Evolutionary conservation across 2,113 vertebrate genomes (phyloP).

Genomic region (Brachyistius frenatus): DNA sequence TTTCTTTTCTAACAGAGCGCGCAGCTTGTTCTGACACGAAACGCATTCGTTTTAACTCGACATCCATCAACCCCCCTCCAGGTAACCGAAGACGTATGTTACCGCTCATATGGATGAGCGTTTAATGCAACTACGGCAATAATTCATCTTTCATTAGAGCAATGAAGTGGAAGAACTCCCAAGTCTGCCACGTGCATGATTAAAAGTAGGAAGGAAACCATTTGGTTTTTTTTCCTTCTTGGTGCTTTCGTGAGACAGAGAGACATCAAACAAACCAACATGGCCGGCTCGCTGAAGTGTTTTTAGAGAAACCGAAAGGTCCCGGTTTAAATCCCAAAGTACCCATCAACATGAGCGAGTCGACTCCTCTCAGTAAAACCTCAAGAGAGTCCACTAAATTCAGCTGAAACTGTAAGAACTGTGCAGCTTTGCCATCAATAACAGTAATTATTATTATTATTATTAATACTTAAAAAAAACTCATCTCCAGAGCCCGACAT

Average conservation of each 20-base stretch:
- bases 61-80: constrained; percentile 44
- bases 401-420: neutral
- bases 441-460: no score
- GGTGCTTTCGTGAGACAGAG: constrained; percentile 34
- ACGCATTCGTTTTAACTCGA: constrained; percentile 15
- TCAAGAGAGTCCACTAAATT: neutral
- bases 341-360: constrained; percentile 18
- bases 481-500: neutral
- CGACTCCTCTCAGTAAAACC: neutral
- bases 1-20: constrained; percentile 36
- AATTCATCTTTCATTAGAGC: constrained; percentile 78
- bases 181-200: constrained; percentile 55
- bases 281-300: neutral
- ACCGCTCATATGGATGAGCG: constrained; percentile 53
- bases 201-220: constrained; percentile 39
- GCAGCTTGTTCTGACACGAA: constrained; percentile 53
- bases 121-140: constrained; percentile 58
- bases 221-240: constrained; percentile 54
- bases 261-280: constrained; percentile 12
- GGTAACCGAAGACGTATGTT: constrained; percentile 23
- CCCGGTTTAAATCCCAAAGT: constrained; percentile 17
- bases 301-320: constrained; percentile 40
- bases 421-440: neutral
- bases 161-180: constrained; percentile 67
- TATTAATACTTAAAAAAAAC: constrained; percentile 20